Base-by-base conservation (phyloP, 2,113 vertebrate genomes). In the Saiga tatarica region DNA sequence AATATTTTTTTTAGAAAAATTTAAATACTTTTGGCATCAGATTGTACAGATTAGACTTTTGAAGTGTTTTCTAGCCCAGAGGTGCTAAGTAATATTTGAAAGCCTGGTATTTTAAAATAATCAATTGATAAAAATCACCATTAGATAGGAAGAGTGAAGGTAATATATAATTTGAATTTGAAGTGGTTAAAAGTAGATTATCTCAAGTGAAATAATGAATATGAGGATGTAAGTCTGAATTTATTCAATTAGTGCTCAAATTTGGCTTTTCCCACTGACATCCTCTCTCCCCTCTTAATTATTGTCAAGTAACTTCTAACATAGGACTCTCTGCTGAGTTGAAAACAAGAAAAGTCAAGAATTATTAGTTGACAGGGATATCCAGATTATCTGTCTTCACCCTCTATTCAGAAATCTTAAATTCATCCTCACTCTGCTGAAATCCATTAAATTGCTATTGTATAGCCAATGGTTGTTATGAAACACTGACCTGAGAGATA, bases 101-200 rank as follows among this genome's bases (percentile, higher is more conserved):
- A 60, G 39, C 12, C 71, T 76, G 23, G 11, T 85, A 52, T 64
- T 85, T 88, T 74, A 85, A 71, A 91, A 97, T 45, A 95, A 28
- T 83, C 26, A 52, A 33, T 88, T 94, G 78, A 8, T 91, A 42
- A 59, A 14, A 14, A 76, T 89, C 30, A 83, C 23, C 67, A 47
- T 95, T 95, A 87, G 67, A 23, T 74, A 74, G 78, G 13, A 25
- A 9, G 89, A 23, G 8, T 82, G 25, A 91, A 8, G 13, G 50
- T 96, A 91, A 45, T 81, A 67, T 89, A 12, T 76, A 87, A 89
- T 45, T 83, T 94, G 74, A 26, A 88, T 96, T 95, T 78, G 83
- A 97, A 95, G 42, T 91, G 83, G 21, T 94, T 95, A 88, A 85
- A 93, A 91, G 25, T 81, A 96, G n/a, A 74, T 74, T 39, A 39